Conservation (phyloP, 2,113 vertebrate genomes). For the Drymodes brunneopygia region DNA sequence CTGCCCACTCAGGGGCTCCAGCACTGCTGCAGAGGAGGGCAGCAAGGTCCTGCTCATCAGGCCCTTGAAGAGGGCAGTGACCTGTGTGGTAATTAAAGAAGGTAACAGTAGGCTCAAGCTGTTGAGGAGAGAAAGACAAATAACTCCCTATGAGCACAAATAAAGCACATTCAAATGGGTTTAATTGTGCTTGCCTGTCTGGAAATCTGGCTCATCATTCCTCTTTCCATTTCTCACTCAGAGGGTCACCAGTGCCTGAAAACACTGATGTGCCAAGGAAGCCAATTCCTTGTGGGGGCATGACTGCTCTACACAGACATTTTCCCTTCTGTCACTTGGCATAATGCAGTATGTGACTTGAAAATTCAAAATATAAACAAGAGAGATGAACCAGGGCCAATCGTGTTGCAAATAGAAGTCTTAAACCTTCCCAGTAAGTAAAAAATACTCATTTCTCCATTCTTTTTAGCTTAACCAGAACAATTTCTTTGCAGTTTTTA, state of each 20-base stretch:
- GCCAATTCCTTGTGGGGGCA: neutral
- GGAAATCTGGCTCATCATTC: neutral
- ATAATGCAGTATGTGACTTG: neutral
- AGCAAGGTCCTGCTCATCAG: neutral
- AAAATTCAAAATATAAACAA: conserved; percentile 53
- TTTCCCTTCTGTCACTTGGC: conserved; percentile 49
- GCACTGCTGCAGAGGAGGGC: neutral
- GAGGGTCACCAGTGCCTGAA: conserved; percentile 36
- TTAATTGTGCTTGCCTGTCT: neutral
- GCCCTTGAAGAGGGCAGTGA: neutral
- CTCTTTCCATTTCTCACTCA: neutral
- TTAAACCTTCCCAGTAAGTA: neutral
- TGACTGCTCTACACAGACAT: neutral
- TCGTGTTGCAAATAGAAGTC: neutral
- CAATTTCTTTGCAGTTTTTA: neutral
- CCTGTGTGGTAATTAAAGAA: neutral
- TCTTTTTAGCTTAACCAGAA: neutral
- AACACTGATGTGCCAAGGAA: conserved; percentile 15
- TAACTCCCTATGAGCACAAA: neutral
- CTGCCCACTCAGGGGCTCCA: neutral
- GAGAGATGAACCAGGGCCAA: neutral
- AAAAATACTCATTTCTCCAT: neutral
- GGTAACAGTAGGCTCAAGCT: neutral
- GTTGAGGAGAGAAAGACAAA: neutral
- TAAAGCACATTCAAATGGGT: neutral